Evolutionary conservation across 2,113 vertebrate genomes (phyloP).

Genomic region (Cisticola juncidis): DNA sequence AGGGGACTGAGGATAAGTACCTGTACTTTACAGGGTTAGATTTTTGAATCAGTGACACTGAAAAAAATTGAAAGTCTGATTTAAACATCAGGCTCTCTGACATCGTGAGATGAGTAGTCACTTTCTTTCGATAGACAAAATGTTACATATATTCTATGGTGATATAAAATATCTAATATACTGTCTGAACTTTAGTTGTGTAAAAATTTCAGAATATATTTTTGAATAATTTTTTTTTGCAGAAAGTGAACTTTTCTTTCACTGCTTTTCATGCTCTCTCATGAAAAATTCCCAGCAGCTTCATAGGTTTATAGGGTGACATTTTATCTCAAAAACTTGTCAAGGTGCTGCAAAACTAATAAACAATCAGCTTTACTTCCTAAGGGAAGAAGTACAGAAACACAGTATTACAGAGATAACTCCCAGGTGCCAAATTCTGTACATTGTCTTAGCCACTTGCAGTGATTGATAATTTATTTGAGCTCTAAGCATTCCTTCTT

Average conservation of each 20-base stretch:
- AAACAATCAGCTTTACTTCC: slow-evolving; percentile 22
- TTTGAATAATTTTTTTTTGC: neutral
- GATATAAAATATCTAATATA: neutral
- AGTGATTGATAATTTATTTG: slow-evolving; percentile 24
- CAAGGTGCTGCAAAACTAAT: slow-evolving; percentile 6
- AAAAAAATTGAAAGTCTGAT: neutral
- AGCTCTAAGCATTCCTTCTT: neutral
- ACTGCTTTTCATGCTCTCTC: neutral
- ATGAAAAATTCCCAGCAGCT: neutral
- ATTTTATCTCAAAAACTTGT: neutral
- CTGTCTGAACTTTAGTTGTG: neutral
- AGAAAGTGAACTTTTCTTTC: neutral
- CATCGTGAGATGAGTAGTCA: neutral
- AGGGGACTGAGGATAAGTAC: neutral
- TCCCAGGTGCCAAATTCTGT: slow-evolving; percentile 10
- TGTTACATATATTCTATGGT: neutral
- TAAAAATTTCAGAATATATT: neutral
- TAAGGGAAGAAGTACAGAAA: neutral
- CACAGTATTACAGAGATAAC: neutral
- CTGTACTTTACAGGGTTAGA: neutral
- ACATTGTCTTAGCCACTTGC: slow-evolving; percentile 11
- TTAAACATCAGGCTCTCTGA: neutral
- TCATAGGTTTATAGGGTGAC: neutral
- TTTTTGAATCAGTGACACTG: neutral
- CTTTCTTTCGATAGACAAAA: neutral